Percentiles rank a stretch among this genome's conserved stretches.
Evolutionary conservation across 2,888 invertebrate species (phyloP).

Genomic region (Conus canariensis): DNA sequence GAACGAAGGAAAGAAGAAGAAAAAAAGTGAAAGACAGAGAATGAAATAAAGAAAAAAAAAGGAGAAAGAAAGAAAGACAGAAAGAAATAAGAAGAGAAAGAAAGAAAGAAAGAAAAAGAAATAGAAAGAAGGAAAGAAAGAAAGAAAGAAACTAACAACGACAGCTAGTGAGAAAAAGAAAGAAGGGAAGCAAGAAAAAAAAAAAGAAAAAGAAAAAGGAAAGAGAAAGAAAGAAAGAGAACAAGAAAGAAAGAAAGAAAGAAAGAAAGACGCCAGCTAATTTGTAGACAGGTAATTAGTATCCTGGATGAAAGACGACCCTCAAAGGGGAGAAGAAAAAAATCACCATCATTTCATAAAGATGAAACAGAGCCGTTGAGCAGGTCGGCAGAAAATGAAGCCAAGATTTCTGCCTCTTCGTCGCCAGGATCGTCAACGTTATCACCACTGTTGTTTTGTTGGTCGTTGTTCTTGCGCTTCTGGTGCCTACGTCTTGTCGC

Average conservation of each 20-base stretch:
- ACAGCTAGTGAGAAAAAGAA: neutral
- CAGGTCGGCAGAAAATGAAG: no score
- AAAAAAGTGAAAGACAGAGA: slow-evolving; percentile 7
- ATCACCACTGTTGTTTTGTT: no score
- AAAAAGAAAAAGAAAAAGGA: neutral
- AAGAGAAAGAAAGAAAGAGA: neutral
- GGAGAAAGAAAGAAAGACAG: neutral
- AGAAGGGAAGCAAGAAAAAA: neutral
- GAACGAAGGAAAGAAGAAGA: neutral
- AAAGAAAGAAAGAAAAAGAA: neutral
- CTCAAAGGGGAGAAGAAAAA: no score
- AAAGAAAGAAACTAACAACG: neutral
- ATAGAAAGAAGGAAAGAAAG: neutral
- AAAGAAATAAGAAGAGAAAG: neutral
- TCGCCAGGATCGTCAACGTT: no score
- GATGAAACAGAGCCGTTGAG: no score
- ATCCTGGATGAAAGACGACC: no score
- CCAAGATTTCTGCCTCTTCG: no score
- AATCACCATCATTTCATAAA: no score
- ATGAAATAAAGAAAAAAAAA: neutral
- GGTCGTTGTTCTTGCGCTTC: no score
- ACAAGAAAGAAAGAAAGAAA: neutral
- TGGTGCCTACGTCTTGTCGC: no score
- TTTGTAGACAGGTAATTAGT: no score
- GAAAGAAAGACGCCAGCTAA: neutral